Conservation (phyloP, 2,113 vertebrate genomes). For the Myrmecobius fasciatus region DNA sequence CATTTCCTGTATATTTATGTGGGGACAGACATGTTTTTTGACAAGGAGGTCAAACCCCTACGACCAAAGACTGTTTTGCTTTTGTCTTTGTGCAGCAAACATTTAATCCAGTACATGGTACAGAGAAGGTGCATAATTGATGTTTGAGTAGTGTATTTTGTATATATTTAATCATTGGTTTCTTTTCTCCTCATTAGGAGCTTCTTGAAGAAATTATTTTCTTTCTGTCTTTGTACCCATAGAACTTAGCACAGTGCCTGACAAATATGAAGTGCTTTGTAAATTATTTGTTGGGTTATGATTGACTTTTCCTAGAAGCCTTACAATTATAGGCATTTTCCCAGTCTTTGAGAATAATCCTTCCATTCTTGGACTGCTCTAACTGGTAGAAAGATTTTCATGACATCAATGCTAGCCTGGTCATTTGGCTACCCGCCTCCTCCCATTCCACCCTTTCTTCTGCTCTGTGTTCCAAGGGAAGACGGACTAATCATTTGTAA, state of each 20-base stretch:
- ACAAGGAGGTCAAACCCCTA: not conserved
- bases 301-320: not conserved
- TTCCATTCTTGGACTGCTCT: not conserved
- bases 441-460: not conserved
- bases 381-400: not conserved
- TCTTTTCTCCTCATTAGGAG: not conserved
- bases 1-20: not conserved
- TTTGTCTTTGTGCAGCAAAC: not conserved
- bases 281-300: not conserved
- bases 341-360: not conserved
- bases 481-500: not conserved
- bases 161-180: not conserved
- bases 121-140: not conserved
- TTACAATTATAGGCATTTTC: not conserved
- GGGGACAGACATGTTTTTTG: not conserved
- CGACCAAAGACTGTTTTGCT: not conserved
- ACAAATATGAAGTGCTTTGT: not conserved
- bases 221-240: not conserved
- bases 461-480: not conserved
- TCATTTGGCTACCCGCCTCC: not conserved
- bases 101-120: not conserved
- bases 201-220: not conserved
- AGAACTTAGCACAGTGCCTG: not conserved
- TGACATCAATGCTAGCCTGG: not conserved
- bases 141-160: not conserved